phyloP scores from a whole-genome alignment of 2,113 vertebrate species.

The Craseonycteris thonglongyai region DNA sequence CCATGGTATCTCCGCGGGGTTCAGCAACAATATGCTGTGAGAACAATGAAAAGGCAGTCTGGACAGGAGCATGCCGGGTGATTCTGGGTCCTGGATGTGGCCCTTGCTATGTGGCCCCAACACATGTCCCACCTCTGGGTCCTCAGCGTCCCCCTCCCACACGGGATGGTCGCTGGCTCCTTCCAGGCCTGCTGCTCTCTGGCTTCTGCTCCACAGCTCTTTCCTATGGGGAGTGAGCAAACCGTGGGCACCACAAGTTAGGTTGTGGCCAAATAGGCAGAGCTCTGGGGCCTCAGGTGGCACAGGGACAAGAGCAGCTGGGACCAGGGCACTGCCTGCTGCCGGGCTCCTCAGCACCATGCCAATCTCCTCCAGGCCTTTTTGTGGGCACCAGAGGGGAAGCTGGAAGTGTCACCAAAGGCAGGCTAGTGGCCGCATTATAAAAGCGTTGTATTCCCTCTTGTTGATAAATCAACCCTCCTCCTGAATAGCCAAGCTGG shows the following conservation, averaged over 20 bases:
- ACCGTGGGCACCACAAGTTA: neutral
- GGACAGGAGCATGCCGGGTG: neutral
- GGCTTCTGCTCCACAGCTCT: neutral
- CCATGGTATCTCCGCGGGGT: neutral
- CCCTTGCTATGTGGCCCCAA: neutral
- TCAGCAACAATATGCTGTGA: neutral
- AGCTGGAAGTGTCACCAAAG: constrained; percentile 33
- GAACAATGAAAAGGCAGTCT: neutral
- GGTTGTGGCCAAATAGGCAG: neutral
- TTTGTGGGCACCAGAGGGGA: constrained; percentile 24
- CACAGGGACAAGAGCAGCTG: neutral
- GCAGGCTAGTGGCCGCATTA: constrained; percentile 35
- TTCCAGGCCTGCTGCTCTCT: neutral
- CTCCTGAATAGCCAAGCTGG: constrained; percentile 57
- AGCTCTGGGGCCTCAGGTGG: neutral
- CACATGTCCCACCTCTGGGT: neutral
- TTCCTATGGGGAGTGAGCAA: neutral
- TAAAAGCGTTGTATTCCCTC: constrained; percentile 52
- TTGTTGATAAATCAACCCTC: constrained; percentile 69
- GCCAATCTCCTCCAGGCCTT: neutral
- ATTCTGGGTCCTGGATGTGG: neutral
- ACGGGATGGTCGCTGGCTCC: neutral
- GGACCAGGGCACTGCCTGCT: neutral
- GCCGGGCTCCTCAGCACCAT: neutral
- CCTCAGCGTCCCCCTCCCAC: neutral